Evolutionary conservation across 2,797 vertebrate species (phyloP), one percentile per base, ranked within the genome.

Genomic region (Psittacula echo): DNA sequence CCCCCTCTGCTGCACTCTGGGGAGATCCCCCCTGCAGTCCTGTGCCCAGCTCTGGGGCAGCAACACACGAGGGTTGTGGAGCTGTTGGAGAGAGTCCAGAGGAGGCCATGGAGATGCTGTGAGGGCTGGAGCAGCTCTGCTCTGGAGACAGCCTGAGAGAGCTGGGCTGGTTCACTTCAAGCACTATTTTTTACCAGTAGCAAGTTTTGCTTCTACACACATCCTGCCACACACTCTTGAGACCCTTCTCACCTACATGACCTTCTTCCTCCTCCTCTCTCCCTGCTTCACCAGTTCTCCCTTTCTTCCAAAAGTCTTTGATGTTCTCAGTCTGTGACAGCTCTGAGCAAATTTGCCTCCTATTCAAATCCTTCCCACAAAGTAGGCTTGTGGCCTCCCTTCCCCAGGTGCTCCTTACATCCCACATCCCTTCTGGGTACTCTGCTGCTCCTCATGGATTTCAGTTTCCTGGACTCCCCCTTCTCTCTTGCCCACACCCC

Each of bases 381-480:
- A 65, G 19, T 3, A 10, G 2, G 3, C 8, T 37, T 32, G 15
- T 41, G 17, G 4, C 10, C 17, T 64, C 20, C 42, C 12, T 50
- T 60, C 19, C 7, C 9, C 1, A 1, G 21, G 3, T 30, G 4
- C 24, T 67, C 10, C 2, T 54, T 17, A 32, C 8, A 13, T 42
- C 8, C 41, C 41, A 13, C 2, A 30, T 53, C 4, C 11, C n/a
- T 34, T 54, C 32, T 0, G 0, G 3, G 4, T 61, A 34, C 3
- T 62, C 44, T 32, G 34, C 22, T 47, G 17, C 27, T 82, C 61
- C 48, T 66, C 54, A 18, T 0, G 2, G 56, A 41, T 81, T 53
- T 58, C 20, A 15, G 19, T 53, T 70, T 37, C n/a, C 45, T 12
- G 45, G 18, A 30, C 5, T 75, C 26, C 13, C 13, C 11, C 3